Percentiles rank a stretch among this genome's conserved stretches.
Evolutionary conservation across 2,113 vertebrate species (phyloP).

Genomic region (Tamias sibiricus): DNA sequence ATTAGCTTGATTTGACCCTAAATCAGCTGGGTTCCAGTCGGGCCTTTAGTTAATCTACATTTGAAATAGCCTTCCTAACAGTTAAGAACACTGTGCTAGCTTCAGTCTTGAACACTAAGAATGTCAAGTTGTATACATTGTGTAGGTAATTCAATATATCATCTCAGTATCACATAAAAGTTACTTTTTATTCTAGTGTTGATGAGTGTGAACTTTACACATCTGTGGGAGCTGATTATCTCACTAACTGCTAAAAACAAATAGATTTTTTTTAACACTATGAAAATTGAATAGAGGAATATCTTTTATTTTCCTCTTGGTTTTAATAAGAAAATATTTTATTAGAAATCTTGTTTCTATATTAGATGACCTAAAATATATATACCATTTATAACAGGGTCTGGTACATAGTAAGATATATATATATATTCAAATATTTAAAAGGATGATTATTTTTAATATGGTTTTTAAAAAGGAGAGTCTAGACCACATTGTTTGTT

Average conservation of each 20-base stretch:
- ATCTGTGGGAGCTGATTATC: background rate
- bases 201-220: background rate
- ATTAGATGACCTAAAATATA: slow-evolving; percentile 32
- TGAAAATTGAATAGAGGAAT: background rate
- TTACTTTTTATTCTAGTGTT: background rate
- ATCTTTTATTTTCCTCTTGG: background rate
- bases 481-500: background rate
- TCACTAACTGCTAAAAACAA: background rate
- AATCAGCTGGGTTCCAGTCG: slow-evolving; percentile 34
- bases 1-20: background rate
- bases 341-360: background rate
- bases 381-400: background rate
- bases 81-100: background rate
- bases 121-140: background rate
- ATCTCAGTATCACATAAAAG: background rate
- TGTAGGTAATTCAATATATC: background rate
- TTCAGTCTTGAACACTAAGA: background rate
- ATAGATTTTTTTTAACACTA: background rate
- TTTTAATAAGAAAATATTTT: slow-evolving; percentile 30
- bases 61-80: slow-evolving; percentile 27
- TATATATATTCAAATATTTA: background rate
- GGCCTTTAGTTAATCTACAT: background rate
- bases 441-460: slow-evolving; percentile 41
- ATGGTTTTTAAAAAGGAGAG: background rate
- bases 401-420: background rate